Conservation (phyloP, 2,888 invertebrate genomes). For the Lydus trimaculatus region DNA sequence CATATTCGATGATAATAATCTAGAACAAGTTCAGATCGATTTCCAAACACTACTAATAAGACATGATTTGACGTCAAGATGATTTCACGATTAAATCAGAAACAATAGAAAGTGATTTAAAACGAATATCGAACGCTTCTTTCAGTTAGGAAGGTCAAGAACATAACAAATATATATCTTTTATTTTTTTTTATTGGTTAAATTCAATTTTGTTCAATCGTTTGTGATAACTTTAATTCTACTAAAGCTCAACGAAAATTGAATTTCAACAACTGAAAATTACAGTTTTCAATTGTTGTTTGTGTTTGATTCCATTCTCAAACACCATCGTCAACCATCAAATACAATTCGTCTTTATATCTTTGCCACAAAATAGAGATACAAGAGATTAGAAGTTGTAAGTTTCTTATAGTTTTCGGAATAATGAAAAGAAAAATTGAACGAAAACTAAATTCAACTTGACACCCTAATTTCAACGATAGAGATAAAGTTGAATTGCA, state of each 20-base stretch:
- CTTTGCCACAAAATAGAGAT: neutral
- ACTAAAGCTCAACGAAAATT: neutral
- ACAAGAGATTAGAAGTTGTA: neutral
- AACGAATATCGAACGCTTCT: too few relatives aligned
- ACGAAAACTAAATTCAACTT: neutral
- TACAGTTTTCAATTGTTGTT: neutral
- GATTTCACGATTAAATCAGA: neutral
- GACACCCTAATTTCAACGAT: neutral
- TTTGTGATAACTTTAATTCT: neutral
- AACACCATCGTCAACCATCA: neutral
- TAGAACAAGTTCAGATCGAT: neutral
- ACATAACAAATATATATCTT: too few relatives aligned
- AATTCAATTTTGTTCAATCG: too few relatives aligned
- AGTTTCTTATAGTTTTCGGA: neutral
- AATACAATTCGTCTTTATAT: neutral
- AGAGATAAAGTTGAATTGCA: neutral
- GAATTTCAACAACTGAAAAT: conserved; percentile 1
- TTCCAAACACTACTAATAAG: neutral
- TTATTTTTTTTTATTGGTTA: neutral
- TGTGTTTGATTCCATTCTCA: neutral
- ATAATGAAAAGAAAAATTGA: neutral
- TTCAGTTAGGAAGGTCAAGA: too few relatives aligned
- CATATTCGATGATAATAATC: neutral
- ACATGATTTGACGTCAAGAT: neutral
- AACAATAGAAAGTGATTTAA: too few relatives aligned